Evolutionary conservation across 1,140 invertebrate species (phyloP).

Genomic region (Metopolophium dirhodum): DNA sequence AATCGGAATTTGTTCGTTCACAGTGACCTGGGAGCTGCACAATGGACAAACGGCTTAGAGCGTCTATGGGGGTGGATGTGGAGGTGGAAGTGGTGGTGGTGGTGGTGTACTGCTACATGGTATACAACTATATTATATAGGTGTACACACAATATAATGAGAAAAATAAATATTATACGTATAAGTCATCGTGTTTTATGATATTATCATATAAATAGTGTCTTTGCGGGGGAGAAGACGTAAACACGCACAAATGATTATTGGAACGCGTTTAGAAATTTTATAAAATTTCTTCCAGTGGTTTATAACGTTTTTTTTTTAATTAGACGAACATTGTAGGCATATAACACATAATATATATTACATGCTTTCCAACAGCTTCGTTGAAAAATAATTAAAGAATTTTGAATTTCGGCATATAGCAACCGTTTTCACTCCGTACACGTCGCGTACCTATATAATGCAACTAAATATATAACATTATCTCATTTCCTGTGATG

Average conservation of each 20-base stretch:
- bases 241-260: background rate
- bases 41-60: background rate
- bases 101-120: background rate
- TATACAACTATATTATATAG: background rate
- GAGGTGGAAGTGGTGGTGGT: too few relatives aligned
- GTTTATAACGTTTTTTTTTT: background rate
- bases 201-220: background rate
- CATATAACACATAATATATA: too few relatives aligned
- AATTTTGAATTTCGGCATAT: background rate
- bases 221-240: background rate
- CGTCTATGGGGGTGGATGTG: too few relatives aligned
- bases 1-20: slow-evolving; percentile 30
- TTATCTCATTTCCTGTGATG: background rate
- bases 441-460: background rate
- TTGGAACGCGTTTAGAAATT: background rate
- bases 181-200: background rate
- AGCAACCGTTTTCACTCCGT: background rate
- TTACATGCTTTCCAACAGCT: background rate
- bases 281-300: background rate
- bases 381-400: background rate
- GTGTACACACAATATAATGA: background rate
- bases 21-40: background rate
- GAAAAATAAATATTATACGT: background rate
- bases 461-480: background rate
- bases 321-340: background rate